Conservation (phyloP, 2,797 vertebrate genomes). For the Rhodeus uyekii region DNA sequence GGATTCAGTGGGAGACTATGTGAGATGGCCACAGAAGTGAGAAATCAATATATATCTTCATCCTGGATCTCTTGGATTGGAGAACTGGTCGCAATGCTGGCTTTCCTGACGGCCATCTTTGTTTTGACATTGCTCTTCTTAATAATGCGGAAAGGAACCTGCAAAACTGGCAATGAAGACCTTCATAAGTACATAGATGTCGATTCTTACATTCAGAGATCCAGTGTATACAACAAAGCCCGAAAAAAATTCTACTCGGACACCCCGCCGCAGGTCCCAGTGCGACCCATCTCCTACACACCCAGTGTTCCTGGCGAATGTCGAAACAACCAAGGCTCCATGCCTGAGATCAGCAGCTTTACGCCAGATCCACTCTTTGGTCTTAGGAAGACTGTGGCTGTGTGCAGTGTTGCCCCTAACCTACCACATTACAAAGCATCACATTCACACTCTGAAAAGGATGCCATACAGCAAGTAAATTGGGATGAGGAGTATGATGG, state of each 20-base stretch:
- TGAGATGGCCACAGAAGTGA: constrained; percentile 72
- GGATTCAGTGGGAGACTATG: constrained; percentile 79
- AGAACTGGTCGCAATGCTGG: constrained; percentile 80
- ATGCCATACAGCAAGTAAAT: constrained; percentile 82
- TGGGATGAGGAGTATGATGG: constrained; percentile 85
- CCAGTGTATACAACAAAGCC: constrained; percentile 77
- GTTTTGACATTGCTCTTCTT: constrained; percentile 76
- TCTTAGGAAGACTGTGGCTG: constrained; percentile 81
- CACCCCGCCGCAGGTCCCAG: constrained; percentile 83
- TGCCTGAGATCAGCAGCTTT: constrained; percentile 79
- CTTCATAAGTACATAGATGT: constrained; percentile 67
- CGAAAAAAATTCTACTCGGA: constrained; percentile 79
- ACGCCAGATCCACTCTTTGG: constrained; percentile 80
- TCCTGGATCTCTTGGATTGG: constrained; percentile 83
- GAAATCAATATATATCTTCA: constrained; percentile 70
- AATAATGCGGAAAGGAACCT: constrained; percentile 70
- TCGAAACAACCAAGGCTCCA: constrained; percentile 80
- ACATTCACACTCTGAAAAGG: constrained; percentile 79
- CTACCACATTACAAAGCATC: constrained; percentile 79
- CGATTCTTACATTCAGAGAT: constrained; percentile 80
- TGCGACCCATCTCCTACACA: constrained; percentile 84
- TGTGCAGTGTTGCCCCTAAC: constrained; percentile 86
- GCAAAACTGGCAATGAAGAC: constrained; percentile 71
- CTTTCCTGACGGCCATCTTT: constrained; percentile 76
- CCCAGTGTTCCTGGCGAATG: constrained; percentile 84